A percentile compares a stretch with the other conserved stretches of the same genome.
These are phyloP conservation scores for Sparus aurata DNA, from an alignment of 2,797 vertebrate genomes.

Conservation along the genomic window DNA sequence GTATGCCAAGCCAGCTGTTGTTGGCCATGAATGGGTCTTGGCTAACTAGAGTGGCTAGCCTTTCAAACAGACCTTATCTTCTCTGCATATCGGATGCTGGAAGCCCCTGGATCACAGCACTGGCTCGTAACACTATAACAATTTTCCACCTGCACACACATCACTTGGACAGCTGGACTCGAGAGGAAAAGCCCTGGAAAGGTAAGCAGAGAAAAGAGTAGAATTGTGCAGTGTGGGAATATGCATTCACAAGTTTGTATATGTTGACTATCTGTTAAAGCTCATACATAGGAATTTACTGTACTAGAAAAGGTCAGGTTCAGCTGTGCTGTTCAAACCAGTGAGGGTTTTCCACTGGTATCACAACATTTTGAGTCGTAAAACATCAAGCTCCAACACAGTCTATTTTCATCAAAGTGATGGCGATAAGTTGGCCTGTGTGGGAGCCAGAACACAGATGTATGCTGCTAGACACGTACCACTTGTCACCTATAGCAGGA, in stretches of 20 bases:
- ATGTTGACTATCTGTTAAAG: not conserved
- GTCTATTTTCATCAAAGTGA: conserved; percentile 25
- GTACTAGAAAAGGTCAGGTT: not conserved
- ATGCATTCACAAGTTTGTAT: conserved; percentile 7
- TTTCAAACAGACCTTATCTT: conserved; percentile 79
- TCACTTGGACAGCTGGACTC: conserved; percentile 45
- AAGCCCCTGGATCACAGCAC: conserved; percentile 61
- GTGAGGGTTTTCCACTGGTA: conserved; percentile 6
- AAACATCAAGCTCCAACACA: conserved; percentile 3
- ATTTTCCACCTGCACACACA: conserved; percentile 70
- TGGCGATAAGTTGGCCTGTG: conserved; percentile 4
- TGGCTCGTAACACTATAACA: conserved; percentile 61
- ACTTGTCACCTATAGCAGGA: conserved; percentile 22
- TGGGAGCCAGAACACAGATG: conserved; percentile 22
- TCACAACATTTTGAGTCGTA: not conserved
- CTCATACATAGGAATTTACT: not conserved
- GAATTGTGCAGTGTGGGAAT: conserved; percentile 23
- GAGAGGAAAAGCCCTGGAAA: conserved; percentile 23
- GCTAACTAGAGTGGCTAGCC: conserved; percentile 59
- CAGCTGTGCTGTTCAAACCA: conserved; percentile 8
- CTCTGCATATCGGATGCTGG: conserved; percentile 69
- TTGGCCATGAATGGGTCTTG: conserved; percentile 74
- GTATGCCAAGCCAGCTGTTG: conserved; percentile 79
- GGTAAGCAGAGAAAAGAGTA: conserved; percentile 7
- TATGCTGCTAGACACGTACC: conserved; percentile 13